phyloP scores from a whole-genome alignment of 2,888 invertebrate genomes.

The Ischnus inquisitorius region DNA sequence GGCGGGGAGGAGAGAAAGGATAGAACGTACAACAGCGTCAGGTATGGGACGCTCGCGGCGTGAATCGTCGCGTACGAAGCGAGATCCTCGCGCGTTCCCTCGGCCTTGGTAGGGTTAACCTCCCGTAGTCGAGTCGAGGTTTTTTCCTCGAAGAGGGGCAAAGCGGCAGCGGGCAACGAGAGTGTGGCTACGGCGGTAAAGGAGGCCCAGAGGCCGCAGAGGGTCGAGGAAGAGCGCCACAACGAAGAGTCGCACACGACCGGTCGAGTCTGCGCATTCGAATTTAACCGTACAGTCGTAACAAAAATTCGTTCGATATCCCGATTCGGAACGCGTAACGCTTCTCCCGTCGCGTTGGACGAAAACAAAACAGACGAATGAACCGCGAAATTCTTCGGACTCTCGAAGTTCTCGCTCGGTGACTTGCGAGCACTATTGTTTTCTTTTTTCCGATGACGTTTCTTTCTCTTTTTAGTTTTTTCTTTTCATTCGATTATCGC shows the following conservation, averaged over 20 bases:
- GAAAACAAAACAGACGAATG: background rate
- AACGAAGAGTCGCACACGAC: slow-evolving; percentile 46
- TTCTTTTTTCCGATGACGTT: background rate
- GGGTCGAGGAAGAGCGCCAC: slow-evolving; percentile 63
- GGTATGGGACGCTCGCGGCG: background rate
- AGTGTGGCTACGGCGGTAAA: slow-evolving; percentile 7
- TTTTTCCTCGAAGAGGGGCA: slow-evolving; percentile 40
- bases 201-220: slow-evolving; percentile 59
- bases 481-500: background rate
- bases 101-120: slow-evolving; percentile 64
- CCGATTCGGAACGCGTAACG: background rate
- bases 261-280: slow-evolving; percentile 76
- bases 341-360: background rate
- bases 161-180: slow-evolving; percentile 12
- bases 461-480: too few species aligned
- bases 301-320: slow-evolving; percentile 28
- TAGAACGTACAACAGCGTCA: background rate
- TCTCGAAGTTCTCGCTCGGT: slow-evolving; percentile 3
- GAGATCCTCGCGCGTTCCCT: slow-evolving; percentile 52
- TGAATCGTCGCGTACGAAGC: slow-evolving; percentile 20
- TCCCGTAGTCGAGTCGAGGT: slow-evolving; percentile 44
- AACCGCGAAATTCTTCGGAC: slow-evolving; percentile 5
- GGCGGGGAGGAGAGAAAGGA: background rate
- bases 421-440: background rate
- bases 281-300: slow-evolving; percentile 49